These are phyloP conservation scores for Nemopilema nomurai DNA, from an alignment of 30 jellyfish, hydroid and myxozoan species.

Conservation along the genomic window DNA sequence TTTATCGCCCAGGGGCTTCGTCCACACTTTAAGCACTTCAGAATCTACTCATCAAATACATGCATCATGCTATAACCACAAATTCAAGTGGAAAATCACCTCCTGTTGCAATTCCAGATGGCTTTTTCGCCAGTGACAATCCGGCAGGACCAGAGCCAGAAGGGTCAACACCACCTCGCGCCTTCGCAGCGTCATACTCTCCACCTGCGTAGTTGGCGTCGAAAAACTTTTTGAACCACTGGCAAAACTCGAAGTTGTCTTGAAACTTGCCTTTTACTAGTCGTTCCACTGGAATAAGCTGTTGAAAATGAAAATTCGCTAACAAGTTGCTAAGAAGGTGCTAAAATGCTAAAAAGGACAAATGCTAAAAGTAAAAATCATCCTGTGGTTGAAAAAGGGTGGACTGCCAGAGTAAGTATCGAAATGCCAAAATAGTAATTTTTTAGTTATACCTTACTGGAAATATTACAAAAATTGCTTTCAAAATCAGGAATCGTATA, in stretches of 20 bases:
- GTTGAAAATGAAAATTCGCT: constrained; percentile 2
- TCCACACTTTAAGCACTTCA: too few relatives aligned
- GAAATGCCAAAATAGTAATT: too few relatives aligned
- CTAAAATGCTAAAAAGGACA: too few relatives aligned
- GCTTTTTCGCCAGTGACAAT: constrained; percentile 38
- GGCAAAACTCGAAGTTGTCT: constrained; percentile 90
- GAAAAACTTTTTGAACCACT: constrained; percentile 89
- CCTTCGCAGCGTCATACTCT: constrained; percentile 77
- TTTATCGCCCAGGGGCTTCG: too few relatives aligned
- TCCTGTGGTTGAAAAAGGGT: too few relatives aligned
- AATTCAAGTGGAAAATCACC: background rate
- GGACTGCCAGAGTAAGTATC: too few relatives aligned
- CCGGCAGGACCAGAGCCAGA: constrained; percentile 43
- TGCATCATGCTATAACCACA: too few relatives aligned
- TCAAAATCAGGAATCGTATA: too few relatives aligned
- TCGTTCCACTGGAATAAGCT: constrained; percentile 83
- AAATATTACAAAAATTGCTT: background rate
- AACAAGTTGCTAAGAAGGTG: too few relatives aligned
- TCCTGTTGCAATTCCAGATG: constrained; percentile 44
- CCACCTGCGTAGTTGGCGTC: constrained; percentile 95
- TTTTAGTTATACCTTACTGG: background rate
- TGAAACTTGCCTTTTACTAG: constrained; percentile 81
- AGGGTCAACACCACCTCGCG: constrained; percentile 85
- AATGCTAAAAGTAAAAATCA: too few relatives aligned
- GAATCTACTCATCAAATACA: too few relatives aligned